Percentiles rank a stretch among this genome's conserved stretches.
Evolutionary conservation across 2,797 vertebrate species (phyloP).

Genomic region (Valencia hispanica): DNA sequence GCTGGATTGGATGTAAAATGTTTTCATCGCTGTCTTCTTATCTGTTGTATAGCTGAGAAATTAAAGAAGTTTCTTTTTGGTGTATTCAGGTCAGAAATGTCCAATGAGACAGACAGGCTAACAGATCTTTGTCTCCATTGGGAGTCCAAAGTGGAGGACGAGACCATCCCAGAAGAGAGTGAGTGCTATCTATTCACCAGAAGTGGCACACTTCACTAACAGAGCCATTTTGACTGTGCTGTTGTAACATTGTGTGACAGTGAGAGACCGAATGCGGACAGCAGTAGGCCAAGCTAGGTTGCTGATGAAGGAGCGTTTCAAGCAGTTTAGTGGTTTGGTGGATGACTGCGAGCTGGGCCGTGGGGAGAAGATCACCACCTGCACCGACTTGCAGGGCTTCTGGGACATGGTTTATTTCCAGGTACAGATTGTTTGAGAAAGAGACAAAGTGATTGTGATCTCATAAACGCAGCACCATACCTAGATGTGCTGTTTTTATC

Average conservation of each 20-base stretch:
- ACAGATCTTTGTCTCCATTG: slow-evolving; percentile 79
- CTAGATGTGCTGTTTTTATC: neutral
- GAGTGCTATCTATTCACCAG: slow-evolving; percentile 55
- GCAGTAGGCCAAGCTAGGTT: slow-evolving; percentile 91
- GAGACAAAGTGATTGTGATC: neutral
- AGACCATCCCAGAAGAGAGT: slow-evolving; percentile 93
- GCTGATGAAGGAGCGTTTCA: slow-evolving; percentile 91
- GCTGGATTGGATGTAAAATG: neutral
- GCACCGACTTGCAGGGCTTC: slow-evolving; percentile 92
- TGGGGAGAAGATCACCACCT: slow-evolving; percentile 89
- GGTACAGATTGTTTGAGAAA: slow-evolving; percentile 66
- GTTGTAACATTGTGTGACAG: slow-evolving; percentile 66
- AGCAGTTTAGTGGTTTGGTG: slow-evolving; percentile 90
- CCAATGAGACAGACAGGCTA: slow-evolving; percentile 81
- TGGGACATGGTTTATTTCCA: slow-evolving; percentile 98
- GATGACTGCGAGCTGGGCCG: slow-evolving; percentile 89
- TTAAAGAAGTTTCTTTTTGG: neutral
- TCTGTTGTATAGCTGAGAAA: neutral
- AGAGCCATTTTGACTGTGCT: neutral
- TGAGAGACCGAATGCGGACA: slow-evolving; percentile 88
- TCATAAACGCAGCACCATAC: fast-evolving
- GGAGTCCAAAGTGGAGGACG: slow-evolving; percentile 83
- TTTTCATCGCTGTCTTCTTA: neutral
- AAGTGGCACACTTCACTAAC: neutral
- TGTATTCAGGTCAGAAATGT: slow-evolving; percentile 81